Evolutionary conservation across 2,113 vertebrate species (phyloP), one percentile per base, ranked within the genome.

Genomic region (Hiodon tergisus): DNA sequence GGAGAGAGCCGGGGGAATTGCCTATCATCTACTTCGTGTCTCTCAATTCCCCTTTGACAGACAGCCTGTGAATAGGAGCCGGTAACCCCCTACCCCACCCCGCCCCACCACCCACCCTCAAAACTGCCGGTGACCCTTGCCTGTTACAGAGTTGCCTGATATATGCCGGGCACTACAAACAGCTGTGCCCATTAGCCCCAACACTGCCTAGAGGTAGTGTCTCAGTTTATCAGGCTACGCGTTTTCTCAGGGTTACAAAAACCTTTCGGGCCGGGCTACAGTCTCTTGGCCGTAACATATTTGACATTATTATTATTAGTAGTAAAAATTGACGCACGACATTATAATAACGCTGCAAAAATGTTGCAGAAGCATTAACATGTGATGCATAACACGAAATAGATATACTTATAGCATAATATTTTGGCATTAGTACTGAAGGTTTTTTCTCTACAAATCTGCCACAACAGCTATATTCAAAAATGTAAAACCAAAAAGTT

Each of bases 11-110:
- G 14, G 8, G 52, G 52, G 51, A 63, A 76, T 62, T 63, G 68
- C 59, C 55, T 60, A 55, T 76, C 60, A 48, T 63, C 58, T 51
- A 76, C 75, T 76, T 6, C 10, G 51, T 31, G 50, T 59, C 68
- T 71, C 68, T 76, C 75, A 70, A 31, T 71, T 59, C n/a, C 59
- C 11, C 5, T 54, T 52, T 76, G 75, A 63, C 13, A 72, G 71
- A 72, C 58, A 76, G 75, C 52, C 58, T 63, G 67, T 76, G 60
- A 71, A 76, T 60, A 70, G 75, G 67, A 76, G 53, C 48, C 11
- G 14, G 67, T 70, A 59, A 70, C 62, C 53, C 73, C 60, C 58
- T 59, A 70, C 62, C 53, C 73, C 60, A 46, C 71, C 10, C n/a
- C 46, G 47, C 67, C 71, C 71, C 67, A n/a, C 72, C 10, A 17